Evolutionary conservation across 2,113 vertebrate species (phyloP).

Genomic region (Equus przewalskii): DNA sequence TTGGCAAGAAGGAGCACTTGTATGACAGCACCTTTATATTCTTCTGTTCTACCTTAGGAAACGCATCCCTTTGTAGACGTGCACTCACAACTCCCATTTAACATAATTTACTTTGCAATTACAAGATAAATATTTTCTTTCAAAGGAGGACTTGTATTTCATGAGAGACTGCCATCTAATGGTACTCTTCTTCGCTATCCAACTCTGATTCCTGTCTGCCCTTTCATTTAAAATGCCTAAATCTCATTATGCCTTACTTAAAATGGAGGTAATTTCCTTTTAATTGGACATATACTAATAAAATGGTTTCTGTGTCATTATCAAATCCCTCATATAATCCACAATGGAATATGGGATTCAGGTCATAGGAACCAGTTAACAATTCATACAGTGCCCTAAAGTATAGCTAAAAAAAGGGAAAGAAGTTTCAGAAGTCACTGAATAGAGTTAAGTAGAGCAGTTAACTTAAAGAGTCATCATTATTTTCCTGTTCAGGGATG

Average conservation of each 20-base stretch:
- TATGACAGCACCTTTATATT: background rate
- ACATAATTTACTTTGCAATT: conserved; percentile 30
- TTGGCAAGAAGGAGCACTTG: background rate
- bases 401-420: conserved; percentile 24
- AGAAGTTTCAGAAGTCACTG: background rate
- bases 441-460: background rate
- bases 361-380: conserved; percentile 51
- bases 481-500: background rate
- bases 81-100: background rate
- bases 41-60: background rate
- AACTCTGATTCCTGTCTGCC: conserved; percentile 14
- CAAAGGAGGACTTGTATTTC: background rate
- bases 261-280: conserved; percentile 62
- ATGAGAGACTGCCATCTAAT: background rate
- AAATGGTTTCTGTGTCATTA: conserved; percentile 50
- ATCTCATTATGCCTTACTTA: conserved; percentile 65
- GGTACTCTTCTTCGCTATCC: conserved; percentile 14
- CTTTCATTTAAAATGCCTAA: conserved; percentile 69
- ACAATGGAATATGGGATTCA: conserved; percentile 64
- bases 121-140: conserved; percentile 61
- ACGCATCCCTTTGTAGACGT: background rate
- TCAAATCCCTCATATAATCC: conserved; percentile 47
- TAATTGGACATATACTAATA: conserved; percentile 69
- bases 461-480: background rate
- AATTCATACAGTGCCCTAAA: background rate